These are phyloP conservation scores for Patagioenas fasciata DNA, from an alignment of 2,113 vertebrate species.

Conservation along the genomic window DNA sequence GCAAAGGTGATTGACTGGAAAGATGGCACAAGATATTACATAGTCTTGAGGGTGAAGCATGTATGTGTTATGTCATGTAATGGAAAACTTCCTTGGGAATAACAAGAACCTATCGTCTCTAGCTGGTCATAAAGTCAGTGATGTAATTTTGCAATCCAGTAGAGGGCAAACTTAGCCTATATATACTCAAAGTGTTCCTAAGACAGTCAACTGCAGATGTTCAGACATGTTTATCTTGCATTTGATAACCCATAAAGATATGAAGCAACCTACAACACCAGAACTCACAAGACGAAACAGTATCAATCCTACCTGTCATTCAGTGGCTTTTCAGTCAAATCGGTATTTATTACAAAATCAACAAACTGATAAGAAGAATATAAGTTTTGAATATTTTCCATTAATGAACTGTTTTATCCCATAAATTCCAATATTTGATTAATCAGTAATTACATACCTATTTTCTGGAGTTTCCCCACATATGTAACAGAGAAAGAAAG, in stretches of 20 bases:
- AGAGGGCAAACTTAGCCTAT: slow-evolving; percentile 78
- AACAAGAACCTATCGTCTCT: not conserved
- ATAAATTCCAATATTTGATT: not conserved
- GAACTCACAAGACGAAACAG: not conserved
- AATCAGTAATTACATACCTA: not conserved
- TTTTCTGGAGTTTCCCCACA: not conserved
- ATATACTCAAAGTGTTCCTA: not conserved
- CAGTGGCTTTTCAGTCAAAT: slow-evolving; percentile 4
- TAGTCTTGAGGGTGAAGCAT: not conserved
- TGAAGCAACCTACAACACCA: not conserved
- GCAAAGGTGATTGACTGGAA: not conserved
- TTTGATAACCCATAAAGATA: slow-evolving; percentile 18
- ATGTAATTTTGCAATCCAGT: slow-evolving; percentile 69
- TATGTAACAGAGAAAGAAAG: not conserved
- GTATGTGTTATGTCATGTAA: not conserved
- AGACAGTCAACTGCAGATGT: not conserved
- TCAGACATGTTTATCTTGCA: slow-evolving; percentile 39
- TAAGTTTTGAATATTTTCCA: not conserved
- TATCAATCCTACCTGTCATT: not conserved
- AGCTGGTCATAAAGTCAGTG: not conserved
- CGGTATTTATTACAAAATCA: slow-evolving; percentile 9
- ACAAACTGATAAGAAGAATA: not conserved
- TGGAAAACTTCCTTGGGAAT: not conserved
- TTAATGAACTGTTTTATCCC: not conserved
- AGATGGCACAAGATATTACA: not conserved